A percentile compares a stretch with the other conserved stretches of the same genome.
These are phyloP conservation scores for Boloria selene DNA, from an alignment of 2,888 invertebrate species.

Conservation along the genomic window DNA sequence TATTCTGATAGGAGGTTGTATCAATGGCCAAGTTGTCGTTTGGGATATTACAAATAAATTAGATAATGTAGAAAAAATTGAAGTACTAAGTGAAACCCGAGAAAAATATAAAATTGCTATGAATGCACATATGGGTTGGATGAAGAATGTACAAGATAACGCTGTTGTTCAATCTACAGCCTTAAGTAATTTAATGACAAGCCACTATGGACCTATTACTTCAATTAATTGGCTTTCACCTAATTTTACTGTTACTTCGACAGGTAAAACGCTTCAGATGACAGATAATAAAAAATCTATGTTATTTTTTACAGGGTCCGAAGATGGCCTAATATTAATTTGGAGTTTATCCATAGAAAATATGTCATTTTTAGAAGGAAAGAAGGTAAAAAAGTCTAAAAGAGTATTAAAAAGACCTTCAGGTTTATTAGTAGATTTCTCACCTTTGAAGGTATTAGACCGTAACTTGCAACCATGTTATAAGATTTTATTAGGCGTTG, in stretches of 20 bases:
- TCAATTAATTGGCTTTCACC: conserved; percentile 87
- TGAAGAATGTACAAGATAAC: conserved; percentile 83
- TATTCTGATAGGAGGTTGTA: conserved; percentile 86
- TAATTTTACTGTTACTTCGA: conserved; percentile 80
- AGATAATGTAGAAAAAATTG: conserved; percentile 83
- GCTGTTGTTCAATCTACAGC: conserved; percentile 83
- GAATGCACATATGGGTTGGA: conserved; percentile 86
- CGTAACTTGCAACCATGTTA: conserved; percentile 85
- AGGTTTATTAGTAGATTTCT: conserved; percentile 82
- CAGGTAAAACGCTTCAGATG: conserved; percentile 77
- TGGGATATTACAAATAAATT: conserved; percentile 87
- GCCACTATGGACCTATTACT: conserved; percentile 85
- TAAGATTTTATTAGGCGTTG: conserved; percentile 75
- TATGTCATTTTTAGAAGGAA: conserved; percentile 56
- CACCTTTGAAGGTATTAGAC: conserved; percentile 83
- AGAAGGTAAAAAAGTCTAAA: conserved; percentile 69
- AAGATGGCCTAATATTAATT: conserved; percentile 86
- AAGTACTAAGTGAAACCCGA: conserved; percentile 84
- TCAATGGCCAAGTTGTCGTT: conserved; percentile 86
- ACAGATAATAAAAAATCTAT: conserved; percentile 64
- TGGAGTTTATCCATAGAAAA: conserved; percentile 86
- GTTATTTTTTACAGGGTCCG: conserved; percentile 85
- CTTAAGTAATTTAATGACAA: conserved; percentile 82
- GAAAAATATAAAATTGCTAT: conserved; percentile 84
- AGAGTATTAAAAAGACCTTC: conserved; percentile 80